Evolutionary conservation across 2,113 vertebrate genomes (phyloP).

Genomic region (Amphiprion percula): DNA sequence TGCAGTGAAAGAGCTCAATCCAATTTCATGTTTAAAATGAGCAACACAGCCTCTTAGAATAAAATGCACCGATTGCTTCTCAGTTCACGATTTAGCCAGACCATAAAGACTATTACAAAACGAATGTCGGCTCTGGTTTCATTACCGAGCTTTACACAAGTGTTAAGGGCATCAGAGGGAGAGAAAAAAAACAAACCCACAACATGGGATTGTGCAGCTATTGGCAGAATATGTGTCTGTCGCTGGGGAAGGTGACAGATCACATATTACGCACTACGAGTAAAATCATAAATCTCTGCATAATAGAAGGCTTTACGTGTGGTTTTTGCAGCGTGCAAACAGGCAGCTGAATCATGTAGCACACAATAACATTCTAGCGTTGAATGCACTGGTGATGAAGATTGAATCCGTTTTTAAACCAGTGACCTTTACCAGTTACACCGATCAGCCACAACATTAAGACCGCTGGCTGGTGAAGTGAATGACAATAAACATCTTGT

Average conservation of each 20-base stretch:
- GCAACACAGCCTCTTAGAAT: not conserved
- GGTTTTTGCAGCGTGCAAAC: slow-evolving; percentile 28
- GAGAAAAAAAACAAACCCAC: slow-evolving; percentile 6
- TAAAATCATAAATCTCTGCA: slow-evolving; percentile 35
- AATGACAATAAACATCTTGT: too few species aligned
- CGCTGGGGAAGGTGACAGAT: slow-evolving; percentile 19
- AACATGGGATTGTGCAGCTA: not conserved
- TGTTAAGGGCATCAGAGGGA: not conserved
- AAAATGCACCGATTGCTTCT: slow-evolving; percentile 23
- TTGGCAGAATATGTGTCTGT: slow-evolving; percentile 14
- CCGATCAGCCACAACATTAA: too few species aligned
- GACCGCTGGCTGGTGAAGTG: too few species aligned
- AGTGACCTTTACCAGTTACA: too few species aligned
- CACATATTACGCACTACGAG: slow-evolving; percentile 1
- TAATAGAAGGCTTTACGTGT: slow-evolving; percentile 10
- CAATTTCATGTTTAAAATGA: slow-evolving; percentile 58
- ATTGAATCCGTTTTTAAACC: too few species aligned
- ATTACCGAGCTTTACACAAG: slow-evolving; percentile 14
- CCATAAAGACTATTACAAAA: slow-evolving; percentile 17
- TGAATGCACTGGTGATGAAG: too few species aligned
- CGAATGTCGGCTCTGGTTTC: not conserved
- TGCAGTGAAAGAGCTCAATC: slow-evolving; percentile 32
- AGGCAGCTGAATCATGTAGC: not conserved
- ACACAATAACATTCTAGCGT: too few species aligned
- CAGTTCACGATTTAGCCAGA: slow-evolving; percentile 37